These are phyloP conservation scores for Albula goreensis DNA, from an alignment of 2,113 vertebrate species.

Conservation along the genomic window DNA sequence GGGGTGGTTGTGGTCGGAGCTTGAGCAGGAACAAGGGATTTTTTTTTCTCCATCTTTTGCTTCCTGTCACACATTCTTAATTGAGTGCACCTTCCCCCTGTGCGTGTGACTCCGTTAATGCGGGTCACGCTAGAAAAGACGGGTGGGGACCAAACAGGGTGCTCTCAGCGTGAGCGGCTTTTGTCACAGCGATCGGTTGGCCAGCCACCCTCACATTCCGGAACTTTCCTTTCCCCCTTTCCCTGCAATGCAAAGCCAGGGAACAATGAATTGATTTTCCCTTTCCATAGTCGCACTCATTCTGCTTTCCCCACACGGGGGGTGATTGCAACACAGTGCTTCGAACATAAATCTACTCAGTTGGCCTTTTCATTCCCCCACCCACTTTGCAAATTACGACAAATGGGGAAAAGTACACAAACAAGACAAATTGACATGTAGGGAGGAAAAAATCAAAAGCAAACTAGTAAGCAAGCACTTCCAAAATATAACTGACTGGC, in stretches of 20 bases:
- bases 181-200: background rate
- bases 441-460: background rate
- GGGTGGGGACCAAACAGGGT: background rate
- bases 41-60: constrained; percentile 41
- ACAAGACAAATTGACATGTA: background rate
- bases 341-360: background rate
- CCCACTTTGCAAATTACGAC: background rate
- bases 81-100: constrained; percentile 42
- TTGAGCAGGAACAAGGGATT: constrained; percentile 28
- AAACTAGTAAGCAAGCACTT: background rate
- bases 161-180: constrained; percentile 5
- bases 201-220: background rate
- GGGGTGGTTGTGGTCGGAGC: background rate
- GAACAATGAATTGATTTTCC: background rate
- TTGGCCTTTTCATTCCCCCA: background rate
- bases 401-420: background rate
- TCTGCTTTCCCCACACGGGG: background rate
- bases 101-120: constrained; percentile 36
- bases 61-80: constrained; percentile 46
- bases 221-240: background rate
- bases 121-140: constrained; percentile 15
- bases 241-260: background rate
- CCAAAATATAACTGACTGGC: too few species aligned
- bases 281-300: background rate
- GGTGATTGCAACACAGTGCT: background rate